phyloP scores from a whole-genome alignment of 2,113 vertebrate genomes.

The Lathamus discolor region DNA sequence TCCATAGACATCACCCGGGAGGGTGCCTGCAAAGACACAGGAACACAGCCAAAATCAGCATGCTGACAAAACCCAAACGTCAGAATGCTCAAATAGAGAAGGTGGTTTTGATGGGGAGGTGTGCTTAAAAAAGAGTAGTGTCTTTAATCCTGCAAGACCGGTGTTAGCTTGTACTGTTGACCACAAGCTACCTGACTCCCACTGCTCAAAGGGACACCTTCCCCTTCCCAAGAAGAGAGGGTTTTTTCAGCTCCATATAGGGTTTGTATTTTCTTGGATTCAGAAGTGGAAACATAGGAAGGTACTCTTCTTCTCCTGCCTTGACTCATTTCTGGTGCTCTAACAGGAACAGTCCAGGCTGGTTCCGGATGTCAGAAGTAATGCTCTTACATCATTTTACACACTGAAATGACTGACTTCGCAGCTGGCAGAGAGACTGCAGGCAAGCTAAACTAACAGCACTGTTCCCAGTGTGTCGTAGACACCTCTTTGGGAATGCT shows the following conservation, averaged over 20 bases:
- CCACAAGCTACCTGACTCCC: neutral
- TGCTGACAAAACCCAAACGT: neutral
- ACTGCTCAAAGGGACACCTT: neutral
- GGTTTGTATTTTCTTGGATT: neutral
- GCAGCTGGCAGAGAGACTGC: neutral
- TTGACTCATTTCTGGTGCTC: neutral
- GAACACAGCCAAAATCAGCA: neutral
- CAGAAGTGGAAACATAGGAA: neutral
- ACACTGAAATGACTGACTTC: neutral
- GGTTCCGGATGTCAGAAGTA: neutral
- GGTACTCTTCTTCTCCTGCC: neutral
- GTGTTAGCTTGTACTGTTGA: neutral
- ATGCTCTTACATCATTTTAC: neutral
- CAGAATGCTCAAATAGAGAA: neutral
- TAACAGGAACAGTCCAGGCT: neutral
- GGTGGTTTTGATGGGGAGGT: neutral
- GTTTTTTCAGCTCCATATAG: neutral
- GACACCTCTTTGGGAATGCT: neutral
- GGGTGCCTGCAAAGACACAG: neutral
- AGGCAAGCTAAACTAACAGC: neutral
- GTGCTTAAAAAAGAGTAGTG: accelerated
- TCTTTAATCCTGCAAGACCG: neutral
- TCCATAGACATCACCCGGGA: neutral
- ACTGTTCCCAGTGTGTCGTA: neutral
- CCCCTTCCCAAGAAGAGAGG: neutral